Evolutionary conservation across 2,797 vertebrate species (phyloP), one percentile per base, ranked within the genome.

Genomic region (Neoniphon sammara): DNA sequence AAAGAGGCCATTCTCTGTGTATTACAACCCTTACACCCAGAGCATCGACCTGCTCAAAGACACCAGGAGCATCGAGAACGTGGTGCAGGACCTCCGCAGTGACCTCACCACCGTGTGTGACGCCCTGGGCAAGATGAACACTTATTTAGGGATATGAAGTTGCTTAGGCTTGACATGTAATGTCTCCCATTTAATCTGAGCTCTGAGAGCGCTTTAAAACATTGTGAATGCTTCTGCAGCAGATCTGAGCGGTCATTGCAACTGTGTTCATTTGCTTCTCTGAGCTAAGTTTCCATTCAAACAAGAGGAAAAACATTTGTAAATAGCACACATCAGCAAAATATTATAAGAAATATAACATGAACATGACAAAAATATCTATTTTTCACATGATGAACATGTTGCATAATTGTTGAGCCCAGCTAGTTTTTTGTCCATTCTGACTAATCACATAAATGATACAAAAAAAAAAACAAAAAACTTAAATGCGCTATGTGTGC

Each of bases 21-120:
- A 97, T 92, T 99, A 98, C 92, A 97, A 98, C 89, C 97, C 98
- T 4, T 98, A 97, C 82, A 99, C 98, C 0, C 96, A 98, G 92
- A 98, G 96, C 81, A 85, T 99, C 57, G 96, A 99, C 90, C 95
- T 98, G 82, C 93, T 99, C 65, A 98, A 98, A 88, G 97, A 99
- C 88, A 97, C 97, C 30, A 94, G 95, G 78, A 96, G 96, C 86
- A 96, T 99, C 71, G 97, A 98, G 88, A 95, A 96, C 0, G 96
- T 99, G 79, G 96, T 99, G 30, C 96, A 97, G 83, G 97, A 98
- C 80, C 95, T 99, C 25, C 95, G 97, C 83, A 96, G 96, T 0
- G 97, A 99, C 93, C 92, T 99, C 72, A 97, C 95, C 89, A 98
- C 96, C 0, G 96, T 99, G 81, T 98, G 97, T 25, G 97, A 99